Conservation (phyloP, 2,888 invertebrate species). For the Dromius quadrimaculatus region DNA sequence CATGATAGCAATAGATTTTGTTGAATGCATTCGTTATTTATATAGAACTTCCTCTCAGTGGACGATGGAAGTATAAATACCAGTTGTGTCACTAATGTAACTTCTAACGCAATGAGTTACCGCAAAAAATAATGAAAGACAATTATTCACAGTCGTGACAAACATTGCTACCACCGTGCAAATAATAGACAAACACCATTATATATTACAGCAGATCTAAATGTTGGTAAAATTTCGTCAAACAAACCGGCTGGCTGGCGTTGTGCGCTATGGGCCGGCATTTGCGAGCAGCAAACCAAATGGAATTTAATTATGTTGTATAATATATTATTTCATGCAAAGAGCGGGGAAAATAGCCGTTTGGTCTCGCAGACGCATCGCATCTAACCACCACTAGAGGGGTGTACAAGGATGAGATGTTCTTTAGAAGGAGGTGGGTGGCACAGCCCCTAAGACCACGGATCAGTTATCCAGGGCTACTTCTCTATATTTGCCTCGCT, state of each 20-base stretch:
- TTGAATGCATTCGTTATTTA: too few relatives aligned
- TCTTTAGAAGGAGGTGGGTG: background rate
- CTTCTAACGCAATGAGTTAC: conserved; percentile 4
- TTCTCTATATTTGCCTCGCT: conserved; percentile 8
- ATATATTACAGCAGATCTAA: conserved; percentile 32
- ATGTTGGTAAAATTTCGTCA: conserved; percentile 47
- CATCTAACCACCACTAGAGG: background rate
- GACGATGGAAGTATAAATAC: too few relatives aligned
- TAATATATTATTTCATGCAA: conserved; percentile 52
- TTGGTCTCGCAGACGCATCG: conserved; percentile 25
- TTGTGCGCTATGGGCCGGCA: conserved; percentile 7
- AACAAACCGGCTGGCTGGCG: conserved; percentile 16
- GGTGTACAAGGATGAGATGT: background rate
- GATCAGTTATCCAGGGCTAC: conserved; percentile 24
- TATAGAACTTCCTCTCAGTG: too few relatives aligned
- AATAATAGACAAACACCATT: conserved; percentile 34
- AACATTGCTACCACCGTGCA: conserved; percentile 5
- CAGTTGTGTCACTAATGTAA: too few relatives aligned
- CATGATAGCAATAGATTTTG: too few relatives aligned
- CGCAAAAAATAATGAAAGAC: conserved; percentile 16
- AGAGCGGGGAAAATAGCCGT: conserved; percentile 40
- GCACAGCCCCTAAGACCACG: conserved; percentile 14
- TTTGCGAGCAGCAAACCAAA: conserved; percentile 38
- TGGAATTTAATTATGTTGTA: conserved; percentile 52
- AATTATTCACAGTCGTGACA: conserved; percentile 20